phyloP scores from a whole-genome alignment of 92 coral and sea anemone genomes.

The Ricordea florida region DNA sequence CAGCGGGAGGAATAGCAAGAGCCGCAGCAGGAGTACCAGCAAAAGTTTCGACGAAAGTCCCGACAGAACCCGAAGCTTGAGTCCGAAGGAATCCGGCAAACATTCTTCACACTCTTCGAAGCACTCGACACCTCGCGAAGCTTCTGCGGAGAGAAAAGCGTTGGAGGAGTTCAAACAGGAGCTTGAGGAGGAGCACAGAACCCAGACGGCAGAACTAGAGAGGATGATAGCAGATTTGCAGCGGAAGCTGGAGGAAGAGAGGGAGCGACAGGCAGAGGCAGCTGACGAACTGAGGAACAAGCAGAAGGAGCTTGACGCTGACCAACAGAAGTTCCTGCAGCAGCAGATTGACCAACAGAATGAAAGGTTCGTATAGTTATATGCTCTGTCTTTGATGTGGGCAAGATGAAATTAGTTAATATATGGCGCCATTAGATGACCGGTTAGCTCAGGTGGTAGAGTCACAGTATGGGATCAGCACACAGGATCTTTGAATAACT shows the following conservation, averaged over 20 bases:
- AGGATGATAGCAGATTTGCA: conserved; percentile 55
- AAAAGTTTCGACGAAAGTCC: conserved; percentile 3
- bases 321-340: conserved; percentile 18
- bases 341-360: conserved; percentile 39
- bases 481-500: too few species aligned
- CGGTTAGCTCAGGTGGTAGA: too few species aligned
- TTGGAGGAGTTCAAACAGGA: conserved; percentile 55
- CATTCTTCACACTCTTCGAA: conserved; percentile 18
- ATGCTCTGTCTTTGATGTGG: too few species aligned
- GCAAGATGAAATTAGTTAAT: too few species aligned
- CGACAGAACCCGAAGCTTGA: neutral
- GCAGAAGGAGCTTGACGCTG: conserved; percentile 12
- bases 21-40: conserved; percentile 35
- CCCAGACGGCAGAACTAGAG: conserved; percentile 66
- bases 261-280: conserved; percentile 62
- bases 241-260: conserved; percentile 70
- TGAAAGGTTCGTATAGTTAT: neutral
- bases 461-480: too few species aligned
- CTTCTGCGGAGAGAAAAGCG: conserved; percentile 12
- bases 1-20: conserved; percentile 28
- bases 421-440: too few species aligned
- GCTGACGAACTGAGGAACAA: conserved; percentile 53
- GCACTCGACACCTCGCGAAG: conserved; percentile 20
- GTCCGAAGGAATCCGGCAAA: neutral
- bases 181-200: conserved; percentile 65